Evolutionary conservation across 2,888 invertebrate genomes (phyloP).

Genomic region (Papilio gigon): DNA sequence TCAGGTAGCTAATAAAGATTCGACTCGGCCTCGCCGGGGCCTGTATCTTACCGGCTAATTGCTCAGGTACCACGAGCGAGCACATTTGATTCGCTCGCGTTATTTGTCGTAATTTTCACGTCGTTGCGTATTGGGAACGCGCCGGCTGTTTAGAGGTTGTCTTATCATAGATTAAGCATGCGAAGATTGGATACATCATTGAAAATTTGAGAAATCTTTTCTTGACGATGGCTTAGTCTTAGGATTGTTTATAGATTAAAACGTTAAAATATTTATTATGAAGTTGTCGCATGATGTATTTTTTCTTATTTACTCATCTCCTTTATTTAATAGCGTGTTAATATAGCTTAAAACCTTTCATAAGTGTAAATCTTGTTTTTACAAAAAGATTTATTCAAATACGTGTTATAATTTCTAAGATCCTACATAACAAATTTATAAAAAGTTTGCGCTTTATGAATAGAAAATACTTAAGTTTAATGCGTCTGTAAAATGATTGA

Average conservation of each 20-base stretch:
- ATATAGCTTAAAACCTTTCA: too few species aligned
- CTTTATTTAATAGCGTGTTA: too few species aligned
- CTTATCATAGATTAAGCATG: constrained; percentile 58
- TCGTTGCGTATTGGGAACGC: constrained; percentile 67
- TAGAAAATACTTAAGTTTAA: background rate
- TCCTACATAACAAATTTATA: too few species aligned
- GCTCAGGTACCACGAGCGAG: constrained; percentile 61
- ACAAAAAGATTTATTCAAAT: too few species aligned
- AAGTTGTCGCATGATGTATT: too few species aligned
- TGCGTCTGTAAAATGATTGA: constrained; percentile 43
- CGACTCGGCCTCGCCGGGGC: constrained; percentile 23
- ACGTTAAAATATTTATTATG: too few species aligned
- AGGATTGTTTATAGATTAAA: too few species aligned
- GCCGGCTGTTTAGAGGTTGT: constrained; percentile 64
- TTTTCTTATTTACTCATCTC: too few species aligned
- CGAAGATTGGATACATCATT: background rate
- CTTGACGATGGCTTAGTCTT: too few species aligned
- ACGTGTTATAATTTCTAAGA: too few species aligned
- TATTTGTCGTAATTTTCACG: constrained; percentile 75
- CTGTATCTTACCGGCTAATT: constrained; percentile 55
- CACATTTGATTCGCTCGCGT: constrained; percentile 52
- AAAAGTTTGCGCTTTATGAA: too few species aligned
- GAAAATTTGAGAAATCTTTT: background rate
- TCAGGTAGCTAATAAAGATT: constrained; percentile 37
- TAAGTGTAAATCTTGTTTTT: too few species aligned